These are phyloP conservation scores for Sebastes fasciatus DNA, from an alignment of 2,113 vertebrate genomes.

Conservation along the genomic window DNA sequence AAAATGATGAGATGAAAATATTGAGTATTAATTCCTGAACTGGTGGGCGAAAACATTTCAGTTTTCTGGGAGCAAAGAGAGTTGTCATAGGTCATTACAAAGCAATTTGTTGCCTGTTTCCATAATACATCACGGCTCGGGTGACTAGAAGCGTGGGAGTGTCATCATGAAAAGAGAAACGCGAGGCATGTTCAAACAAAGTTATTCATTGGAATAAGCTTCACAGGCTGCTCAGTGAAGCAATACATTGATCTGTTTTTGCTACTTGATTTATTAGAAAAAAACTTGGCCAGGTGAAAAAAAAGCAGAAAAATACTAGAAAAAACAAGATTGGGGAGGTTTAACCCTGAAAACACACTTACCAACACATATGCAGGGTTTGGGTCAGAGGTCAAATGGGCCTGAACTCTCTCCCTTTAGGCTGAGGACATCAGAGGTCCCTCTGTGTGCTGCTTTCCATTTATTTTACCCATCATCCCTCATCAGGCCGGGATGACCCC, in stretches of 20 bases:
- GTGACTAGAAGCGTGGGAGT: constrained; percentile 30
- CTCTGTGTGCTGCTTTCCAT: constrained; percentile 75
- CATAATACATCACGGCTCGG: constrained; percentile 28
- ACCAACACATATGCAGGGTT: constrained; percentile 53
- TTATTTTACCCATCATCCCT: constrained; percentile 83
- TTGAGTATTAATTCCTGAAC: neutral
- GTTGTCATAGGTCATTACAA: constrained; percentile 60
- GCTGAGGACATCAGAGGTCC: constrained; percentile 77
- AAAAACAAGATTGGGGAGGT: constrained; percentile 43
- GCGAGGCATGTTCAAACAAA: constrained; percentile 70
- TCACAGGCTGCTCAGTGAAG: constrained; percentile 21
- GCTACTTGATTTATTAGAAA: constrained; percentile 28
- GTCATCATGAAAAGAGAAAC: constrained; percentile 40
- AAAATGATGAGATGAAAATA: neutral
- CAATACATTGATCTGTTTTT: constrained; percentile 26
- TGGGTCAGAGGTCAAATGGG: constrained; percentile 73
- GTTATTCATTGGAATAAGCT: constrained; percentile 43
- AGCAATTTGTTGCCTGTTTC: constrained; percentile 74
- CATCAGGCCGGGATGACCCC: constrained; percentile 75
- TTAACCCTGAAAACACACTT: constrained; percentile 56
- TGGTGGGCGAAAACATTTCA: constrained; percentile 13
- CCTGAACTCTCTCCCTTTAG: constrained; percentile 75
- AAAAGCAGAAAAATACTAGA: constrained; percentile 18
- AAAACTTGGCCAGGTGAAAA: neutral
- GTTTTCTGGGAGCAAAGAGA: constrained; percentile 53